These are phyloP conservation scores for Charanyca ferruginea DNA, from an alignment of 2,888 invertebrate species.

Conservation along the genomic window DNA sequence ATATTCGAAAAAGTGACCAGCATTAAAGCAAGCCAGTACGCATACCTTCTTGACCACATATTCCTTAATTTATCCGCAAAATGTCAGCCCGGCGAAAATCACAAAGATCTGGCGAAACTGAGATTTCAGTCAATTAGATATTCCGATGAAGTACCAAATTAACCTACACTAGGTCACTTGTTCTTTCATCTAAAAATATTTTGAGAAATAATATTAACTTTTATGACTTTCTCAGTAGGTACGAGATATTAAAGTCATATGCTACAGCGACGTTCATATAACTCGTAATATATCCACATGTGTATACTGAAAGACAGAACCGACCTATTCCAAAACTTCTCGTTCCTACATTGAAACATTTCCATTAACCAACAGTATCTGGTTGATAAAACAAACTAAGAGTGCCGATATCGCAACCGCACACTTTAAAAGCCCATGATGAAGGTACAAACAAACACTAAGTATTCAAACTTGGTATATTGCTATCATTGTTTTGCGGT, in stretches of 20 bases:
- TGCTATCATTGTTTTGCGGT: constrained; percentile 82
- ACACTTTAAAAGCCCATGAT: constrained; percentile 72
- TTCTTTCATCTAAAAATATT: too few species aligned
- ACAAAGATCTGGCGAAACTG: too few species aligned
- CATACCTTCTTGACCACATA: too few species aligned
- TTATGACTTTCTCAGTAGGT: not conserved
- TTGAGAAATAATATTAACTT: too few species aligned
- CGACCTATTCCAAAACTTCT: not conserved
- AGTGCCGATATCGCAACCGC: constrained; percentile 61
- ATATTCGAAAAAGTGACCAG: too few species aligned
- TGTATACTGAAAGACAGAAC: not conserved
- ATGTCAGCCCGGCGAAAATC: too few species aligned
- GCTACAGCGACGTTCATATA: not conserved
- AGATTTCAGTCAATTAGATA: too few species aligned
- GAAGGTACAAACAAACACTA: constrained; percentile 75
- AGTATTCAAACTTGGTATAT: constrained; percentile 82
- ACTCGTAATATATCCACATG: not conserved
- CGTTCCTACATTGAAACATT: constrained; percentile 8
- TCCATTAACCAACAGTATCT: constrained; percentile 13
- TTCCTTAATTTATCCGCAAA: too few species aligned
- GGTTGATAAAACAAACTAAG: constrained; percentile 56
- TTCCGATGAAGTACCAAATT: too few species aligned
- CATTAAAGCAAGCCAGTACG: too few species aligned
- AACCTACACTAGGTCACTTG: too few species aligned
- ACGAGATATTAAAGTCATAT: not conserved